A percentile compares a stretch with the other conserved stretches of the same genome.
These are phyloP conservation scores for Peromyscus attwateri DNA, from an alignment of 2,797 vertebrate genomes.

Conservation along the genomic window DNA sequence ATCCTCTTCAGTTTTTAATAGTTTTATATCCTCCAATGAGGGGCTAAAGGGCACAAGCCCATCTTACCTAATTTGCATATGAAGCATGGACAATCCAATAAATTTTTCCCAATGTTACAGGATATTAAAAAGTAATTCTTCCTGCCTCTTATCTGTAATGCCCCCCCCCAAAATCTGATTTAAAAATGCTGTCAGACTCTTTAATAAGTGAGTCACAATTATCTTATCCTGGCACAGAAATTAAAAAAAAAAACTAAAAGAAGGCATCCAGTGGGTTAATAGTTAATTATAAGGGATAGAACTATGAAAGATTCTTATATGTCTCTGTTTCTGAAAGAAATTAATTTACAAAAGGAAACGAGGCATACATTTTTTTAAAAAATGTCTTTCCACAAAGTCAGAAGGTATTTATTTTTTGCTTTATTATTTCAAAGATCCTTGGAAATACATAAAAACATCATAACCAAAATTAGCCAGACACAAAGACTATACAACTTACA, in stretches of 20 bases:
- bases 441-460: not conserved
- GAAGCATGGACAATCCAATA: not conserved
- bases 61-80: not conserved
- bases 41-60: not conserved
- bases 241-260: not conserved
- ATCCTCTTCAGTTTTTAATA: not conserved
- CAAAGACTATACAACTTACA: not conserved
- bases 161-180: not conserved
- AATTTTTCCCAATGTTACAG: not conserved
- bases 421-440: not conserved
- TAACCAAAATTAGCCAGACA: not conserved
- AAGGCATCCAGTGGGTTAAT: not conserved
- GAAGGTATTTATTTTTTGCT: not conserved
- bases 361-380: not conserved
- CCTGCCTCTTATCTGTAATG: not conserved
- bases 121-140: not conserved
- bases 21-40: not conserved
- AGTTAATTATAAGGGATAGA: not conserved
- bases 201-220: not conserved
- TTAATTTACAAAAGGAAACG: conserved; percentile 13
- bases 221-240: not conserved
- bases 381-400: not conserved
- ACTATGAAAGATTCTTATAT: not conserved
- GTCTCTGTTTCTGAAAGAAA: not conserved
- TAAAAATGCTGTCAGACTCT: not conserved